phyloP scores from a whole-genome alignment of 2,797 vertebrate genomes.

The Pitangus sulphuratus region DNA sequence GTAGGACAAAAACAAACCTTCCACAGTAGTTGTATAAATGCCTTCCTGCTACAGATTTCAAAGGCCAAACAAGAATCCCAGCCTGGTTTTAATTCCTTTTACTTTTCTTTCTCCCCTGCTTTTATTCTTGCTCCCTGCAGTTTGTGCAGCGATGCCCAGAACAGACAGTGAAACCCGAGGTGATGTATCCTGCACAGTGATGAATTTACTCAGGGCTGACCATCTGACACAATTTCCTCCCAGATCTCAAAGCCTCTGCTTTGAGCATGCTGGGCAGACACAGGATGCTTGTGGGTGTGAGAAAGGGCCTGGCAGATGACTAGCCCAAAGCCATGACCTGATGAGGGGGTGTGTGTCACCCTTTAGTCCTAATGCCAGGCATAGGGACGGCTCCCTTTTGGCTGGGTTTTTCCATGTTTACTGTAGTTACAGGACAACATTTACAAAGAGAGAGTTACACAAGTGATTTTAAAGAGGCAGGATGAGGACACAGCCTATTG shows the following conservation, averaged over 20 bases:
- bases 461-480: slow-evolving; percentile 1
- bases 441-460: neutral
- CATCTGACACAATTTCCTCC: slow-evolving; percentile 5
- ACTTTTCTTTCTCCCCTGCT: neutral
- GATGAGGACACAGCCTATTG: neutral
- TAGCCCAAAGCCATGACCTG: neutral
- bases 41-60: neutral
- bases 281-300: slow-evolving; percentile 65
- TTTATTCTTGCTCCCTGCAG: neutral
- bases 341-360: neutral
- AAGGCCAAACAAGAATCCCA: neutral
- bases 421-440: slow-evolving; percentile 16
- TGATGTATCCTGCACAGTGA: neutral
- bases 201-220: neutral
- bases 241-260: neutral
- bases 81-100: neutral
- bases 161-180: neutral
- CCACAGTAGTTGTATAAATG: neutral
- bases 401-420: neutral
- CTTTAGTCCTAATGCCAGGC: neutral
- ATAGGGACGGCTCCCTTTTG: neutral
- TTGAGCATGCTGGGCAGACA: neutral
- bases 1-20: neutral
- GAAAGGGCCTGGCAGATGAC: slow-evolving; percentile 3
- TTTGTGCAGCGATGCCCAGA: neutral